A percentile compares a stretch with the other conserved stretches of the same genome.
These are phyloP conservation scores for Chaetorhynchus papuensis DNA, from an alignment of 2,113 vertebrate species.

Conservation along the genomic window DNA sequence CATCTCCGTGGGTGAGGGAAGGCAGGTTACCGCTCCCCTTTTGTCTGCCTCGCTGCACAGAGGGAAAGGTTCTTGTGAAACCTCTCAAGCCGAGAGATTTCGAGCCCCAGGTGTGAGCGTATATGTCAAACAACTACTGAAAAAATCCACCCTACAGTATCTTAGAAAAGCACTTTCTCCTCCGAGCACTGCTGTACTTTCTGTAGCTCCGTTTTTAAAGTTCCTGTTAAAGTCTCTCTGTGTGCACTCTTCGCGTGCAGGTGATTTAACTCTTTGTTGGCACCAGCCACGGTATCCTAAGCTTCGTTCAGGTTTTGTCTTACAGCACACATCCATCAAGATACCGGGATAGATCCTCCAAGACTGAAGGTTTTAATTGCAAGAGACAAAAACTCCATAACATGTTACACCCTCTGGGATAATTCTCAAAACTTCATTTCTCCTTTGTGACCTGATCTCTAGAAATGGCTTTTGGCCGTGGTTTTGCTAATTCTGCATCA, in stretches of 20 bases:
- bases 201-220: neutral
- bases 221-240: neutral
- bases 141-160: neutral
- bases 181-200: neutral
- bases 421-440: neutral
- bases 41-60: neutral
- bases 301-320: neutral
- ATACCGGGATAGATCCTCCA: neutral
- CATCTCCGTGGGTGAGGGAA: neutral
- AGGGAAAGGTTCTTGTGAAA: neutral
- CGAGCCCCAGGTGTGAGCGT: neutral
- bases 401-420: neutral
- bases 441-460: neutral
- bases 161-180: neutral
- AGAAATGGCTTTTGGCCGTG: fast-evolving
- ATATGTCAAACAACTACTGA: neutral
- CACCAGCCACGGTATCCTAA: neutral
- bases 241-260: neutral
- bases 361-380: neutral
- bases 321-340: neutral
- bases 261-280: neutral
- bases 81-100: neutral
- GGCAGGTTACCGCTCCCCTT: neutral
- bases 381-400: neutral
- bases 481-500: neutral